phyloP scores from a whole-genome alignment of 2,797 vertebrate genomes.

The Tauraco hartlaubi region DNA sequence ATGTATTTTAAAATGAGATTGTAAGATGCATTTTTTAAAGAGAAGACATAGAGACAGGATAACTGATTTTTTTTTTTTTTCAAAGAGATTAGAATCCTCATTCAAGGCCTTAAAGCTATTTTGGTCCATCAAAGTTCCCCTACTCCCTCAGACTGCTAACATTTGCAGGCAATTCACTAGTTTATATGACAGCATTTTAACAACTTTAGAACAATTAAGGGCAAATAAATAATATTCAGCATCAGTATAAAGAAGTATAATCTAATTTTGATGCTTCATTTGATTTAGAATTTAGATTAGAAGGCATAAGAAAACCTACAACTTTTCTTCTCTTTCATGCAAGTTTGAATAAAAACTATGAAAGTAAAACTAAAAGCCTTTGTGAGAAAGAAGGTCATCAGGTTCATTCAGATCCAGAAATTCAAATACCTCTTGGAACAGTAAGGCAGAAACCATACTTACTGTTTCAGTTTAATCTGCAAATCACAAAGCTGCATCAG shows the following conservation, averaged over 20 bases:
- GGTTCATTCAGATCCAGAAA: constrained; percentile 8
- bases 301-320: not conserved
- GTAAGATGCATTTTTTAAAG: not conserved
- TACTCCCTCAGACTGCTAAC: not conserved
- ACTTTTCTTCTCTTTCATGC: not conserved
- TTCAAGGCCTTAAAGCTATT: not conserved
- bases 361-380: not conserved
- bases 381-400: not conserved
- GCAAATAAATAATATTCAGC: not conserved
- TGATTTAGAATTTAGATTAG: not conserved
- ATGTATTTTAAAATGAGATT: not conserved
- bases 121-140: not conserved
- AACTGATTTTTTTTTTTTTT: not conserved
- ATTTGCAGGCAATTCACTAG: not conserved
- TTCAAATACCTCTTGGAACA: not conserved
- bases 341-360: not conserved
- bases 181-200: not conserved
- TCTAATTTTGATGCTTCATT: not conserved
- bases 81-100: not conserved
- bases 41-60: not conserved
- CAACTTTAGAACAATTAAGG: not conserved
- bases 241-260: not conserved
- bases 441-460: not conserved
- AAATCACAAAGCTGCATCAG: constrained; percentile 17
- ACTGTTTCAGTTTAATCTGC: constrained; percentile 8